A percentile compares a stretch with the other conserved stretches of the same genome.
phyloP scores from a whole-genome alignment of 2,113 vertebrate genomes.

The Cettia cetti region DNA sequence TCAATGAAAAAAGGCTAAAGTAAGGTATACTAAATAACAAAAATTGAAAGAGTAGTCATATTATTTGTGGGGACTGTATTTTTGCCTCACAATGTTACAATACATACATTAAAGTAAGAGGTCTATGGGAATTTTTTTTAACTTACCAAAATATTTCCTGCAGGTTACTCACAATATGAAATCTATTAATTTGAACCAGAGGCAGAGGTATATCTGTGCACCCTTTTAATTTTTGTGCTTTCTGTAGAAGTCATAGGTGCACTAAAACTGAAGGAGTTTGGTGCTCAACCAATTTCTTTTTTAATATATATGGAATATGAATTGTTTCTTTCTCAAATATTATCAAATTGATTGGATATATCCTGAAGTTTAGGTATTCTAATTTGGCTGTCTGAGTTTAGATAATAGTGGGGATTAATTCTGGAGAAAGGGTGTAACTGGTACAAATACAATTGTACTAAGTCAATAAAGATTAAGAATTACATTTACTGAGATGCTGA shows the following conservation, averaged over 20 bases:
- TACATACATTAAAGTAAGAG: not conserved
- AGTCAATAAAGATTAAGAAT: not conserved
- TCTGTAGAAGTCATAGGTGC: not conserved
- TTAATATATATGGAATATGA: not conserved
- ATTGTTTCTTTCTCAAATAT: not conserved
- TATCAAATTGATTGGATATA: not conserved
- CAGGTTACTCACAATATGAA: not conserved
- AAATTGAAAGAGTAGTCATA: not conserved
- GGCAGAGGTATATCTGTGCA: not conserved
- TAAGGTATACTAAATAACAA: not conserved
- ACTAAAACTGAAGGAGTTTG: not conserved
- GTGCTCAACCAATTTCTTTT: not conserved
- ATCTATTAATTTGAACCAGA: not conserved
- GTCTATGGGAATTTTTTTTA: not conserved
- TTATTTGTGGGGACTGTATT: not conserved
- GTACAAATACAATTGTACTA: not conserved
- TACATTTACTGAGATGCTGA: not conserved
- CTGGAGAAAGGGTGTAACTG: not conserved
- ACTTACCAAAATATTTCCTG: not conserved
- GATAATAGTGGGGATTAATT: not conserved
- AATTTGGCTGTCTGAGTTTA: not conserved
- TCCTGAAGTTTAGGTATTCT: not conserved
- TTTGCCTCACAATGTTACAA: not conserved
- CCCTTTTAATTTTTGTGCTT: not conserved
- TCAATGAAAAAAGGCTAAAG: not conserved